Evolutionary conservation across 2,113 vertebrate genomes (phyloP).

Genomic region (Scopus umbretta): DNA sequence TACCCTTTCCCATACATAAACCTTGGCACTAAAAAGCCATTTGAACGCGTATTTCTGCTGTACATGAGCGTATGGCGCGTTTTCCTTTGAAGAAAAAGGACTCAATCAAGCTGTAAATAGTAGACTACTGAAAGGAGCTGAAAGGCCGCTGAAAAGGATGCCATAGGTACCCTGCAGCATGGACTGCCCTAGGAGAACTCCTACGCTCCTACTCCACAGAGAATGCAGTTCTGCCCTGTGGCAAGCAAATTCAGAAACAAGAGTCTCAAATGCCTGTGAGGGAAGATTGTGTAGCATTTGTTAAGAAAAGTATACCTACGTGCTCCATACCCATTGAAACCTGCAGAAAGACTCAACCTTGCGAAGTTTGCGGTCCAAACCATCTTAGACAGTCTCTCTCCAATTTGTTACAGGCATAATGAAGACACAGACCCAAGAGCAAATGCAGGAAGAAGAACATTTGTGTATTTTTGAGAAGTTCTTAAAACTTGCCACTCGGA

Average conservation of each 20-base stretch:
- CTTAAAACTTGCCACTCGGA: not conserved
- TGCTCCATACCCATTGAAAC: rapidly evolving
- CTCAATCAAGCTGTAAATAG: not conserved
- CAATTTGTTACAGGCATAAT: rapidly evolving
- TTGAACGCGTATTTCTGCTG: not conserved
- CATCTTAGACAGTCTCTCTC: too few species aligned
- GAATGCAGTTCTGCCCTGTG: not conserved
- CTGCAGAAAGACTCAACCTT: not conserved
- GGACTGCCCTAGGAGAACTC: not conserved
- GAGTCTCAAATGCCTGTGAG: not conserved
- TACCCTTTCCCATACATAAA: not conserved
- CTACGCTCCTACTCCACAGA: too few species aligned
- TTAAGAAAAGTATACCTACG: not conserved
- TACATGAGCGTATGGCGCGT: rapidly evolving
- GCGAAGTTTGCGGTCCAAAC: not conserved
- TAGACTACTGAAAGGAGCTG: not conserved
- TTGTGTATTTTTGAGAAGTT: rapidly evolving
- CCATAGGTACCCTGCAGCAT: rapidly evolving
- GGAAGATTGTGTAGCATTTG: not conserved
- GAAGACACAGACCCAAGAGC: not conserved
- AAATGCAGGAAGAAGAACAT: not conserved
- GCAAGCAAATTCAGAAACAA: not conserved
- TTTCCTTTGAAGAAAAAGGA: not conserved
- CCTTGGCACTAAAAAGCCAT: not conserved
- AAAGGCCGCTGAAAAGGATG: not conserved